Percentiles rank a stretch among this genome's conserved stretches.
Evolutionary conservation across 2,888 invertebrate species (phyloP).

Genomic region (Pseudoips prasinana): DNA sequence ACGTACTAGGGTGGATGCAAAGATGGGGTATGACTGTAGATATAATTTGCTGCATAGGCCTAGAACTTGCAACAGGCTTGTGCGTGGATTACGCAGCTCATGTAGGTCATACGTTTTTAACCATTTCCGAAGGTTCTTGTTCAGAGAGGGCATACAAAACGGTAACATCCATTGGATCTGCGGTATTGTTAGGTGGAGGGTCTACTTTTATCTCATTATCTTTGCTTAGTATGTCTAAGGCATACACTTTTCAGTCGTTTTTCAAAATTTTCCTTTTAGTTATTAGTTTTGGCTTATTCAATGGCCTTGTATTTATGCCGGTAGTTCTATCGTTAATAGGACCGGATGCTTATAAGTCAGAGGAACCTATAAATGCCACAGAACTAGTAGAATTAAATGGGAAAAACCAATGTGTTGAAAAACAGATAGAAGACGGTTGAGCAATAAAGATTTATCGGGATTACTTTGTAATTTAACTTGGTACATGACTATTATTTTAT

Average conservation of each 20-base stretch:
- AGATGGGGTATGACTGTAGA: conserved; percentile 92
- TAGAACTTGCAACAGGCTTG: conserved; percentile 90
- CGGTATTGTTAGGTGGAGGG: conserved; percentile 89
- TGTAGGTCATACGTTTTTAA: conserved; percentile 90
- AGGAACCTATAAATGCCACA: conserved; percentile 35
- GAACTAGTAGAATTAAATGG: conserved; percentile 64
- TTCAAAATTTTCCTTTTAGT: conserved; percentile 89
- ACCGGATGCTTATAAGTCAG: conserved; percentile 76
- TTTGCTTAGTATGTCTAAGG: conserved; percentile 86
- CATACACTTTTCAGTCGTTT: conserved; percentile 90
- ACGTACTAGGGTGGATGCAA: conserved; percentile 90
- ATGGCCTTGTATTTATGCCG: conserved; percentile 88
- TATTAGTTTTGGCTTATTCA: conserved; percentile 89
- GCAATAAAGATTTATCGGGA: conserved; percentile 2
- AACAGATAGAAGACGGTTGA: conserved; percentile 34
- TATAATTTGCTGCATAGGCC: conserved; percentile 89
- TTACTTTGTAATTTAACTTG: too few species aligned
- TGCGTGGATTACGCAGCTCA: conserved; percentile 93
- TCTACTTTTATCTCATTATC: conserved; percentile 89
- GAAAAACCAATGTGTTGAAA: conserved; percentile 41
- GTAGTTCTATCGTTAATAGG: conserved; percentile 88
- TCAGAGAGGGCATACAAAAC: conserved; percentile 84
- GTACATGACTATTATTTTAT: too few species aligned
- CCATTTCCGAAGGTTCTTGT: conserved; percentile 75
- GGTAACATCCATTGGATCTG: conserved; percentile 87